Evolutionary conservation across 2,113 vertebrate genomes (phyloP).

Genomic region (Craseonycteris thonglongyai): DNA sequence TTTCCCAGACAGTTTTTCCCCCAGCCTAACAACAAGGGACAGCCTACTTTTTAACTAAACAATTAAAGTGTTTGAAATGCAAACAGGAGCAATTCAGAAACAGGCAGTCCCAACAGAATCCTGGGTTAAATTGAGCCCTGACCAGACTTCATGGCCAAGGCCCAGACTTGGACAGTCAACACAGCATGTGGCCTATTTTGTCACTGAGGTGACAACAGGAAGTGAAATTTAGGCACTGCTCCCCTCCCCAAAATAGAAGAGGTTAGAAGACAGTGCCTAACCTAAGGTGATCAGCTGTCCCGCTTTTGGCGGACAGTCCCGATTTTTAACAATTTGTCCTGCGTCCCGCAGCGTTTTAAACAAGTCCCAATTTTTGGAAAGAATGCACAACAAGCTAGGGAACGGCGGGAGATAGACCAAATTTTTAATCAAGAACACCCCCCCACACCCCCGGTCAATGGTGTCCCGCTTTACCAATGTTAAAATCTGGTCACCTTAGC

Average conservation of each 20-base stretch:
- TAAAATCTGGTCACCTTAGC: too few relatives aligned
- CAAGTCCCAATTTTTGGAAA: too few relatives aligned
- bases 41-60: neutral
- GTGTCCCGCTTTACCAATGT: too few relatives aligned
- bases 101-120: neutral
- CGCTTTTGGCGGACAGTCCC: too few relatives aligned
- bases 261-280: neutral
- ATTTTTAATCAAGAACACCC: too few relatives aligned
- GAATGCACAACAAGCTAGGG: too few relatives aligned
- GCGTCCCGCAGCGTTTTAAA: too few relatives aligned
- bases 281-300: too few relatives aligned
- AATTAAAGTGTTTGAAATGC: neutral
- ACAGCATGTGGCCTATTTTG: neutral
- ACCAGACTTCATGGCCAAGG: neutral
- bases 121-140: neutral
- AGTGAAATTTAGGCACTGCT: neutral
- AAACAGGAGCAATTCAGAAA: slow-evolving; percentile 10
- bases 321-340: too few relatives aligned
- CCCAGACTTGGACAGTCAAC: neutral
- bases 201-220: neutral
- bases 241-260: neutral
- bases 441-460: too few relatives aligned
- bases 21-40: neutral
- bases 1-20: neutral
- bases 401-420: too few relatives aligned